Conservation (phyloP, 2,888 invertebrate genomes). For the Chesias legatella region DNA sequence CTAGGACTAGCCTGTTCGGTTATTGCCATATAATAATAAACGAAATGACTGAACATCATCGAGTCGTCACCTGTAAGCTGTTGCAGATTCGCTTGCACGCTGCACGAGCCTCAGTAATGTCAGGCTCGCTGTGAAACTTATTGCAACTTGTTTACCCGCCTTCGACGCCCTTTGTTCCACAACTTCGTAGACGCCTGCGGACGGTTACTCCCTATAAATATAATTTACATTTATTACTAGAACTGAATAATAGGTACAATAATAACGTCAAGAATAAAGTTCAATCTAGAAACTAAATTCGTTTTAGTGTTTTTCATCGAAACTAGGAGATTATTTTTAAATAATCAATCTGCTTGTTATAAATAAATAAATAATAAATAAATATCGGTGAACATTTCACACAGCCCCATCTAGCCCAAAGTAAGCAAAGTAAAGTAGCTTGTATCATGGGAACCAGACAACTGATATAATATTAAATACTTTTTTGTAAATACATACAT, state of each 20-base stretch:
- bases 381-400: too few relatives aligned
- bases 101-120: constrained; percentile 37
- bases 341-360: too few relatives aligned
- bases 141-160: constrained; percentile 72
- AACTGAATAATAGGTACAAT: constrained; percentile 39
- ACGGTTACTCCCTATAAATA: constrained; percentile 62
- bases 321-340: constrained; percentile 9
- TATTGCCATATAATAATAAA: too few relatives aligned
- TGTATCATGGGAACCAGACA: too few relatives aligned
- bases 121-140: constrained; percentile 59
- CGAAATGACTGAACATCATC: too few relatives aligned
- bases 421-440: too few relatives aligned
- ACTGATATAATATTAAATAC: too few relatives aligned
- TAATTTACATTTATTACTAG: constrained; percentile 66
- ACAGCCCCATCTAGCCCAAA: too few relatives aligned
- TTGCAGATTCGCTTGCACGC: constrained; percentile 2
- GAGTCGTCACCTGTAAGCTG: too few relatives aligned
- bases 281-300: constrained; percentile 2
- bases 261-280: constrained; percentile 23
- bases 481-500: too few relatives aligned
- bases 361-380: too few relatives aligned
- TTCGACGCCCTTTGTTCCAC: constrained; percentile 66
- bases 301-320: constrained; percentile 10
- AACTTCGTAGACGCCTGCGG: constrained; percentile 64
- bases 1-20: too few relatives aligned